Evolutionary conservation across 30 jellyfish, hydroid and myxozoan species (phyloP).

Genomic region (Turritopsis dohrnii): DNA sequence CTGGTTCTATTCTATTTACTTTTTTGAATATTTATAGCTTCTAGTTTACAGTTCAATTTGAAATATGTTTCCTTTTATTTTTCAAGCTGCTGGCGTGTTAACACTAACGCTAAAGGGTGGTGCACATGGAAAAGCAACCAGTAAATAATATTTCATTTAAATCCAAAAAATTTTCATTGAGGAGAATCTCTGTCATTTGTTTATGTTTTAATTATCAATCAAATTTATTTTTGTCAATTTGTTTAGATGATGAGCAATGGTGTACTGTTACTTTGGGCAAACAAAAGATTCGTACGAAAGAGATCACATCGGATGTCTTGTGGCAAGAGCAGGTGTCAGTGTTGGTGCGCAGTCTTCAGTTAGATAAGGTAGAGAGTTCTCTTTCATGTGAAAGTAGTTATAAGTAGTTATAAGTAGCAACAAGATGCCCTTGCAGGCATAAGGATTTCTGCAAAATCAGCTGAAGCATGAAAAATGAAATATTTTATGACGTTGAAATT

Average conservation of each 20-base stretch:
- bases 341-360: slow-evolving; percentile 75
- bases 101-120: slow-evolving; percentile 63
- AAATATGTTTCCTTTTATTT: background rate
- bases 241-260: slow-evolving; percentile 89
- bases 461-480: too few relatives aligned
- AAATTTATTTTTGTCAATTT: background rate
- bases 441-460: too few relatives aligned
- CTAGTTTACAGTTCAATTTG: background rate
- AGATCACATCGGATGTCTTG: slow-evolving; percentile 73
- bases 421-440: too few relatives aligned
- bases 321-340: slow-evolving; percentile 95
- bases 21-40: too few relatives aligned
- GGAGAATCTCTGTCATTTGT: background rate
- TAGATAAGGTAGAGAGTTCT: slow-evolving; percentile 63
- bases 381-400: background rate
- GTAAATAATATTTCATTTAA: slow-evolving; percentile 29
- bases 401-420: background rate
- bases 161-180: background rate
- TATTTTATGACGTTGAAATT: too few relatives aligned
- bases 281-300: slow-evolving; percentile 84
- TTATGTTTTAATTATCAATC: too few relatives aligned
- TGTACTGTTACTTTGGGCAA: slow-evolving; percentile 81
- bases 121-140: slow-evolving; percentile 37
- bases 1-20: slow-evolving; percentile 30
- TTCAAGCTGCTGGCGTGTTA: slow-evolving; percentile 54